phyloP scores from a whole-genome alignment of 2,888 invertebrate species.

The Epinotia ramella region DNA sequence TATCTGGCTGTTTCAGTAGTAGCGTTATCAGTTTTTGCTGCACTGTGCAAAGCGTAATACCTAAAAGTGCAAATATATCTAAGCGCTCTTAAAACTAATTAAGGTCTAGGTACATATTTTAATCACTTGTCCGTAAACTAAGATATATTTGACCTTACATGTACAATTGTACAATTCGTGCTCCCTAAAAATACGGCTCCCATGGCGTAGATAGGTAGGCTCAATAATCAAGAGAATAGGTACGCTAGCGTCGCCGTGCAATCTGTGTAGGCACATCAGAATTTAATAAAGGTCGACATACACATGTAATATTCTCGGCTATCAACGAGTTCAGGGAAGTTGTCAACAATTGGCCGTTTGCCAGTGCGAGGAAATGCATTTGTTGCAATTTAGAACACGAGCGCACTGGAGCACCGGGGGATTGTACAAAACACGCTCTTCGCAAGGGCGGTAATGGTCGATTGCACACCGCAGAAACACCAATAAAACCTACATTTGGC shows the following conservation, averaged over 20 bases:
- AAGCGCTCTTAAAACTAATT: neutral
- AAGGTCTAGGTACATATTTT: too few relatives aligned
- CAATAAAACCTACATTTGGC: conserved; percentile 27
- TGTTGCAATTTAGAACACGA: conserved; percentile 56
- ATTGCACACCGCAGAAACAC: conserved; percentile 33
- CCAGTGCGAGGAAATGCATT: conserved; percentile 64
- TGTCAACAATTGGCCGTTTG: conserved; percentile 62
- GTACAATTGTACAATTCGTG: neutral
- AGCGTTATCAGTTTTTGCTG: neutral
- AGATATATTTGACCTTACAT: neutral
- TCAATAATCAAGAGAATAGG: conserved; percentile 35
- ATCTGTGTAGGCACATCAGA: conserved; percentile 43
- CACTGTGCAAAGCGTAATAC: too few relatives aligned
- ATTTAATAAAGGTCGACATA: conserved; percentile 49
- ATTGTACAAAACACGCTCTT: conserved; percentile 47
- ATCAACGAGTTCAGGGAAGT: conserved; percentile 59
- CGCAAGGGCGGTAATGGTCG: conserved; percentile 31
- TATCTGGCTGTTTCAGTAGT: neutral
- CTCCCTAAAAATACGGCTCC: conserved; percentile 1
- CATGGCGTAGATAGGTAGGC: neutral
- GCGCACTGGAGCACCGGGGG: conserved; percentile 41
- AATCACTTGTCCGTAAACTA: neutral
- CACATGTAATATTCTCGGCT: conserved; percentile 53
- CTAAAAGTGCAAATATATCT: neutral
- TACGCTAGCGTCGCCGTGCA: conserved; percentile 25